A percentile compares a stretch with the other conserved stretches of the same genome.
Conservation (phyloP, 2,113 vertebrate genomes). For the Oryzias celebensis region DNA sequence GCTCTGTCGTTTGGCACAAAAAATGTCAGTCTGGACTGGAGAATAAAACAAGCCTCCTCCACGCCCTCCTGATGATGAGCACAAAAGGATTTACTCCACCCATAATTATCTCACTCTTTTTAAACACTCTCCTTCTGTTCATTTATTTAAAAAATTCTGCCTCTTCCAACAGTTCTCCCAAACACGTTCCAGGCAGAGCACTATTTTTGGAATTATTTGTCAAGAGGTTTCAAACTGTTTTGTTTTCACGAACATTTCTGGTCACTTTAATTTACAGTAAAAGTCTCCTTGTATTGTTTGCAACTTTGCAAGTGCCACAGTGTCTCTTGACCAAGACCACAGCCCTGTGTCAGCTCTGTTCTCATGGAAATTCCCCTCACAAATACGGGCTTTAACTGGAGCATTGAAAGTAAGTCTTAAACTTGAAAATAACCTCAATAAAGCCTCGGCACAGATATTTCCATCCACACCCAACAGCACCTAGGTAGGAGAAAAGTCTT, state of each 20-base stretch:
- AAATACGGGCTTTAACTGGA: conserved; percentile 52
- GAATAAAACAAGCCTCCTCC: conserved; percentile 14
- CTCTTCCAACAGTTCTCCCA: conserved; percentile 27
- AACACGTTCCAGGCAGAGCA: conserved; percentile 30
- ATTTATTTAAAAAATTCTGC: conserved; percentile 22
- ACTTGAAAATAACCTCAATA: conserved; percentile 45
- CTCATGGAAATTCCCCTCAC: conserved; percentile 66
- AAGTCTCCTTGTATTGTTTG: conserved; percentile 1
- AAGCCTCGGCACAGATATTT: conserved; percentile 27
- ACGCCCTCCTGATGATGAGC: conserved; percentile 14
- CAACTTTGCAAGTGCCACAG: conserved; percentile 21
- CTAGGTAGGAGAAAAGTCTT: too few species aligned
- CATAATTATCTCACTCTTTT: conserved; percentile 54
- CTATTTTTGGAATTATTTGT: conserved; percentile 32
- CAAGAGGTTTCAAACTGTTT: conserved; percentile 18
- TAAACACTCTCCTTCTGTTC: conserved; percentile 54
- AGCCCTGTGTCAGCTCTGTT: conserved; percentile 40
- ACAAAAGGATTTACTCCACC: conserved; percentile 64
- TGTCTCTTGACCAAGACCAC: conserved; percentile 52
- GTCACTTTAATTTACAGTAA: conserved; percentile 34
- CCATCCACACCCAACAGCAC: background rate
- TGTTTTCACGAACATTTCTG: conserved; percentile 3
- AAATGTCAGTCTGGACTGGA: background rate
- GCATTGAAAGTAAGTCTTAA: conserved; percentile 38
- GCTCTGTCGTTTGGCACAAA: background rate